A percentile compares a stretch with the other conserved stretches of the same genome.
phyloP scores from a whole-genome alignment of 2,888 invertebrate species.

The Scaptomyza reducta region DNA sequence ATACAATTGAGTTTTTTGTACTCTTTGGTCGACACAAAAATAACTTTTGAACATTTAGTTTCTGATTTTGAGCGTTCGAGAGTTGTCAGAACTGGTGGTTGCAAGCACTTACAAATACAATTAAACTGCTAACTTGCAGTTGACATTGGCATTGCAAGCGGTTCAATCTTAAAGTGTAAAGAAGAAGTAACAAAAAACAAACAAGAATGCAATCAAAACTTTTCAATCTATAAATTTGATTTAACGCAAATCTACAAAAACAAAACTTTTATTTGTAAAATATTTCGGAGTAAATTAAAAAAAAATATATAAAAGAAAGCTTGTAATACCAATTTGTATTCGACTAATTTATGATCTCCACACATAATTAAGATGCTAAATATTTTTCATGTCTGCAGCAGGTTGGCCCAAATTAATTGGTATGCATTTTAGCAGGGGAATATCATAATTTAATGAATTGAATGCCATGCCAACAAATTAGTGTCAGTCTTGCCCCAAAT shows the following conservation, averaged over 20 bases:
- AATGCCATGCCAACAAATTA: constrained; percentile 66
- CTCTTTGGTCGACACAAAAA: constrained; percentile 45
- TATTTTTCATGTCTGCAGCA: constrained; percentile 7
- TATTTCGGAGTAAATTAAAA: background rate
- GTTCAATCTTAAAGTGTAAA: constrained; percentile 4
- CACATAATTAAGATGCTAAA: constrained; percentile 35
- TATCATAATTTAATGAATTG: constrained; percentile 57
- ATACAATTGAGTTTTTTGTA: constrained; percentile 69
- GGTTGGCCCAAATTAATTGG: constrained; percentile 41
- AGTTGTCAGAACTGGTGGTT: constrained; percentile 25
- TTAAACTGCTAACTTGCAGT: constrained; percentile 27
- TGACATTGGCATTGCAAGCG: constrained; percentile 65
- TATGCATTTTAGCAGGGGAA: constrained; percentile 24
- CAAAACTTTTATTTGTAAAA: too few relatives aligned
- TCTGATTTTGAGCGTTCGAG: constrained; percentile 13
- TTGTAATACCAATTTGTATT: background rate
- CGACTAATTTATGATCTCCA: constrained; percentile 39
- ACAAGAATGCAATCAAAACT: background rate
- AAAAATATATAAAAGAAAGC: background rate
- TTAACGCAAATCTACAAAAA: background rate
- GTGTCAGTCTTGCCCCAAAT: constrained; percentile 55
- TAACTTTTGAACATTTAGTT: constrained; percentile 50
- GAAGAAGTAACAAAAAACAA: background rate
- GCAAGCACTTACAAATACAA: constrained; percentile 35
- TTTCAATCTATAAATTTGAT: background rate